Evolutionary conservation across 2,888 invertebrate genomes (phyloP), one percentile per base, ranked within the genome.

Genomic region (Agrochola lota): DNA sequence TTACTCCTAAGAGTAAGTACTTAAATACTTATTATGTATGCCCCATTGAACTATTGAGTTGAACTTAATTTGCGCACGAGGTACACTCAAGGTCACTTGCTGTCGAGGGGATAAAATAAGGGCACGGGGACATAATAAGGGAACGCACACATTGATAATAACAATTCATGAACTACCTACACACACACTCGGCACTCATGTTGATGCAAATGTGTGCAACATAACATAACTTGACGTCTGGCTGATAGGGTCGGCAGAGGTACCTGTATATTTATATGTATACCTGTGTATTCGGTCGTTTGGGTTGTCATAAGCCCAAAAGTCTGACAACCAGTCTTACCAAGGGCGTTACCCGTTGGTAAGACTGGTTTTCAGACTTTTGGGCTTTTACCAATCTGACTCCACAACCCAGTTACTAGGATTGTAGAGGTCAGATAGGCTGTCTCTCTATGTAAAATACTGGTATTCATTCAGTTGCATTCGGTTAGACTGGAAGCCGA

Each of bases 61-160:
- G 35, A 71, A 78, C 40, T 60, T 64, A 35, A 67, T 60, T 70
- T 69, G 40, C 55, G 59, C 30, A 57, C 68, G 43, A 69, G 59
- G 59, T 74, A 69, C 49, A 57, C 64, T 74, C 82, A 82, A 83
- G 82, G 82, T 83, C 71, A 74, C 5, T 62, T 8, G 59, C 69
- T 52, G 59, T 40, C 60, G 59, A 75, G 81, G 80, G 80, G 81
- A 70, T 46, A 46, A 20, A 75, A 66, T 81, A 75, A 70, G 81
- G 75, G 81, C 80, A 80, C 35, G 66, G 35, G 78, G 52, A 43
- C 67, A 59, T 59, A 66, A 35, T 70, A 71, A 55, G 52, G 43
- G 70, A 67, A 71, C 78, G 73, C 72, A 72, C 70, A 70, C 78
- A 49, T 62, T 78, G 26, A 1, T 20, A 49, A 57, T 40, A 74